Evolutionary conservation across 2,888 invertebrate genomes (phyloP), one percentile per base, ranked within the genome.

Genomic region (Thereva nobilitata): DNA sequence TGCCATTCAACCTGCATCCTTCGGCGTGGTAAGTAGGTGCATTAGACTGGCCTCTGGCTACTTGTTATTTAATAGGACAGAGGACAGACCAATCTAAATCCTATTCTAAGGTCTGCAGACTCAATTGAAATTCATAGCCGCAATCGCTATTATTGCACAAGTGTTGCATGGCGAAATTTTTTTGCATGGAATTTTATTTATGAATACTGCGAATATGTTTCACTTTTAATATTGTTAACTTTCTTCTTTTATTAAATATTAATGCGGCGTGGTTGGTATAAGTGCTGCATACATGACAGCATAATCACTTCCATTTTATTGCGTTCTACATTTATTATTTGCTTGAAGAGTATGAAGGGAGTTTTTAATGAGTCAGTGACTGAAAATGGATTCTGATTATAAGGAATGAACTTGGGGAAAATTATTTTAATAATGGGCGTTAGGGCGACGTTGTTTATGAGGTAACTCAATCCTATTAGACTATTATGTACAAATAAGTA

Each of bases 31-130:
- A 61, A 61, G 50, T 61, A 61, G 61, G 61, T 61, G 50, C 23
- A 38, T 40, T 50, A 12, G 50, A 40, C 50, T 50, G 35, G 35
- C 41, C 40, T 49, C 50, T 61, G 34, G 41, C 61, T 23, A 47
- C 45, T 61, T 40, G 61, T 61, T 61, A 61, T 61, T 61, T 61
- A 61, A 50, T 61, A 50, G 61, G 61, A 61, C 61, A 61, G 61
- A 61, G 23, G 23, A 23, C 23, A 23, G 23, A 23, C 23, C 40
- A 41, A 38, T 47, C 37, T 50, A 23, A 49, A 37, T 42, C 49
- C 47, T 38, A 47, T 47, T 59, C 49, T 49, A 40, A 41, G 10
- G 49, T 40, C 41, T 50, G 23, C 61, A 23, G 23, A 23, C 23
- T 1, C 50, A 40, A 50, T 61, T 61, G 49, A 61, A 50, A 61